Evolutionary conservation across 2,113 vertebrate genomes (phyloP), one percentile per base, ranked within the genome.

Genomic region (Delphinus delphis): DNA sequence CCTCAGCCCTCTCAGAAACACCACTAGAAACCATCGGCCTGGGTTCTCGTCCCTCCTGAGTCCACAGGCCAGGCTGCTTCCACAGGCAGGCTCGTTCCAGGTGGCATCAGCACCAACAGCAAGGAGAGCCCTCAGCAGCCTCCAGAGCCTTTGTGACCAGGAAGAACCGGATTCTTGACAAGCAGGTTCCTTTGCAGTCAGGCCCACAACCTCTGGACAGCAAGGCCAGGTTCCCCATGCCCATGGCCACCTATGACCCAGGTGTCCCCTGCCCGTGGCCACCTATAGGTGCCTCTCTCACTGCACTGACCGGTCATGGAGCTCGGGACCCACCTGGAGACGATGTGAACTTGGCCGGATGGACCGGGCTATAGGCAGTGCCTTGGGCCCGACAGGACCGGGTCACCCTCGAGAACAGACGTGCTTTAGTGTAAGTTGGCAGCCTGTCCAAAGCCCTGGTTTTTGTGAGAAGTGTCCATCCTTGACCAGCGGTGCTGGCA

Each of bases 271-370:
- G 53, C 53, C 65, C 8, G 25, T 31, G 67, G 50, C 20, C 10
- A 21, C 68, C 25, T 11, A 25, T 15, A 26, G 31, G 20, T 53
- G 63, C 33, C 41, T 33, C 31, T 15, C 5, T 47, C 60, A 1
- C 2, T 0, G 44, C 12, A 11, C 25, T 1, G 62, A 33, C 62
- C 0, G 0, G 47, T 26, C 2, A 0, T 1, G n/a, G 74, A n/a
- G 38, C 5, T 1, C 71, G 1, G 31, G 87, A 5, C 33, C 44
- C 17, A 0, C 17, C 17, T 25, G 10, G 44, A 53, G 73, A 21
- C 0, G 6, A 1, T 2, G 2, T 4, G 68, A 11, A 0, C 8
- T 17, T 17, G 28, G 55, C 21, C 38, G 0, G 28, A 12, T 12
- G 31, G 28, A 1, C 38, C 2, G 25, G 3, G 44, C 44, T 10